phyloP scores from a whole-genome alignment of 2,113 vertebrate species.

The Pachycephala philippinensis region DNA sequence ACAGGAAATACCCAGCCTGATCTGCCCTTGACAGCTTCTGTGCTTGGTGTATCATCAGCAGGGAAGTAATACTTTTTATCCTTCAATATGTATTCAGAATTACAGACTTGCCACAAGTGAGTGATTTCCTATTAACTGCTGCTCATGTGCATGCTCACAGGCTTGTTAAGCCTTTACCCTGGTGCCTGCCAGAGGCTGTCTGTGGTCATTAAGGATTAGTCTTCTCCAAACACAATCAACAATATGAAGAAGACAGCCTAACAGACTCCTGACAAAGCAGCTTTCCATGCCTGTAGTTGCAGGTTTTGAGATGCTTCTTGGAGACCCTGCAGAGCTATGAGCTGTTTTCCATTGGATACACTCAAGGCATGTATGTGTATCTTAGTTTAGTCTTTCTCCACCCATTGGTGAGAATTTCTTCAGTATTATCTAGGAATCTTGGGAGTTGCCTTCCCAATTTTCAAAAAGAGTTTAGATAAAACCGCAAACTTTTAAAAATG shows the following conservation, averaged over 20 bases:
- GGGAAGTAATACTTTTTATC: background rate
- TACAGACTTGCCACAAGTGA: background rate
- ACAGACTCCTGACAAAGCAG: background rate
- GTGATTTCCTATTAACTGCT: background rate
- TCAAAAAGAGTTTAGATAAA: background rate
- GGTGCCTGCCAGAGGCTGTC: background rate
- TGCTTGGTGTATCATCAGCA: background rate
- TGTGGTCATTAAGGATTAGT: background rate
- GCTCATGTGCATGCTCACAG: background rate
- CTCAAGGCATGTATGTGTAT: background rate
- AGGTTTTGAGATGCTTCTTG: background rate
- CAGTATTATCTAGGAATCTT: background rate
- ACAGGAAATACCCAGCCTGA: background rate
- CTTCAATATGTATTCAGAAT: background rate
- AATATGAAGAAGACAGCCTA: background rate
- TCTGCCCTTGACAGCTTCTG: background rate
- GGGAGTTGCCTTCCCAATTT: background rate
- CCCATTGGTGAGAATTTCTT: background rate
- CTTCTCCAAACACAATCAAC: background rate
- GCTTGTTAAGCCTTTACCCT: background rate
- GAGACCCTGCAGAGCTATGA: background rate
- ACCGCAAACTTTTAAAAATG: background rate
- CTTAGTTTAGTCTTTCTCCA: background rate
- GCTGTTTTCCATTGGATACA: background rate
- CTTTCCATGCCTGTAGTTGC: background rate